These are phyloP conservation scores for Chaenodraco wilsoni DNA, from an alignment of 2,797 vertebrate genomes.

Conservation along the genomic window DNA sequence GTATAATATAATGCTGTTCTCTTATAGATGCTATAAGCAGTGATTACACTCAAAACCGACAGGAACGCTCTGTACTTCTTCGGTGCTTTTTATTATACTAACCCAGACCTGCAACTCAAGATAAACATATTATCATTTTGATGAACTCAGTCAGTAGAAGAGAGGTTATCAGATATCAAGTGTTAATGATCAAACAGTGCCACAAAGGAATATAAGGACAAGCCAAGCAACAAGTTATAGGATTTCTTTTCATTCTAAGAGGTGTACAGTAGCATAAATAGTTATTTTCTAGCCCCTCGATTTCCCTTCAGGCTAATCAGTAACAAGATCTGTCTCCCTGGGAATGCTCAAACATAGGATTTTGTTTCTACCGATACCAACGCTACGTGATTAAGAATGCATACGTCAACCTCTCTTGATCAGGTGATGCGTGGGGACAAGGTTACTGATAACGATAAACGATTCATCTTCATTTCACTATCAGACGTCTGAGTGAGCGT, in stretches of 20 bases:
- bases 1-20: too few relatives aligned
- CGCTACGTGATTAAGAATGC: neutral
- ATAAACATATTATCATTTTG: neutral
- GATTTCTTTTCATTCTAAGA: neutral
- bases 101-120: neutral
- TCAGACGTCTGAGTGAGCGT: neutral
- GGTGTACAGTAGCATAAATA: neutral
- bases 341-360: conserved; percentile 3
- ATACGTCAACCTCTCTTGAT: neutral
- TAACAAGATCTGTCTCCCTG: neutral
- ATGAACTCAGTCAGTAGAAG: neutral
- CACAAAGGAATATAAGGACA: neutral
- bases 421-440: conserved; percentile 21
- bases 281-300: neutral
- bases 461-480: neutral
- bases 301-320: conserved; percentile 9
- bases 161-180: neutral
- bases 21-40: too few relatives aligned
- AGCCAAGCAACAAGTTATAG: neutral
- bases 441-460: neutral
- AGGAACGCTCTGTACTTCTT: too few relatives aligned
- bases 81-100: neutral
- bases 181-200: neutral
- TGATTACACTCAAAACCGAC: too few relatives aligned
- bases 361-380: conserved; percentile 1